Base-by-base conservation (phyloP, 2,888 invertebrate species). In the Caradrina kadenii region DNA sequence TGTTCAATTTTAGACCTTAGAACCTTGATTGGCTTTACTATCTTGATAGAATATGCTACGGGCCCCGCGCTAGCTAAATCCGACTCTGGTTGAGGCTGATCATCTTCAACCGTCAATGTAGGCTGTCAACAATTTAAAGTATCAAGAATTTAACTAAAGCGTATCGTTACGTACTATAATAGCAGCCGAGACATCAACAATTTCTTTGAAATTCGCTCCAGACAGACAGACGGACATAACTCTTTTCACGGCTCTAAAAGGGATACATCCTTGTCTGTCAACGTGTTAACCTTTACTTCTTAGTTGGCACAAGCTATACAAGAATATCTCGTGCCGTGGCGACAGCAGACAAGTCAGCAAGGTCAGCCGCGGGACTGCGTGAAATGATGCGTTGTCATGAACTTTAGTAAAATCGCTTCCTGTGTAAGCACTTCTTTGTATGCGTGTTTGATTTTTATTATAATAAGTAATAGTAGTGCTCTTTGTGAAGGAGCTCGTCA, bases 291-390 rank as follows among this genome's bases (percentile, higher is more conserved):
- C 63, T 72, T 63, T 72, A n/a, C 63, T 63, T 21, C 11, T 1
- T n/a, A 72, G n/a, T 63, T 72, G 72, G 73, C 63, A 63, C 17
- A 35, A 52, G 19, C 11, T 53, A 52, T 11, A 35, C 31, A 61
- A 19, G 72, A 45, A 69, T 62, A 71, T 19, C 19, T 72, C 5
- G 4, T 17, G 11, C 10, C 0, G 10, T 31, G 0, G 2, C 48
- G 13, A 52, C 8, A 2, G 2, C 11, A 15, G 21, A n/a, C n/a
- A 11, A 35, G 19, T 22, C 45, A 19, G 19, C 63, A 48, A 52
- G 72, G 50, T 21, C 0, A 63, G 45, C 15, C 0, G 22, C 2
- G 19, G 42, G n/a, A 13, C 11, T 61, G 26, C 19, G 13, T 42
- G 15, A n/a, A 26, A 22, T 65, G 39, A 66, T 65, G 21, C 31